Evolutionary conservation across 2,797 vertebrate species (phyloP).

Genomic region (Pipistrellus pygmaeus): DNA sequence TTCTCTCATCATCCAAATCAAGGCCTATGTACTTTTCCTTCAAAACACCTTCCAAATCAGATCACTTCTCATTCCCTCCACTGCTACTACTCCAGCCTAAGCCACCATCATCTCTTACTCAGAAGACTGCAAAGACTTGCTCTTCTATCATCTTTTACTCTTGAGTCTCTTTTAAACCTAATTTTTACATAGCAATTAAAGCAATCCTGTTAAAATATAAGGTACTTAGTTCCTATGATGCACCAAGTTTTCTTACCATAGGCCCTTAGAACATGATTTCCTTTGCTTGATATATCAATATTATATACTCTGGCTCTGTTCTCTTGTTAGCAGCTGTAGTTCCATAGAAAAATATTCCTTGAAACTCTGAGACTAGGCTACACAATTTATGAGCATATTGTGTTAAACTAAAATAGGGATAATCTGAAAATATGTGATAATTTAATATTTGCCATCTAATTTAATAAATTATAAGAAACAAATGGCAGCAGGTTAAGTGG

Average conservation of each 20-base stretch:
- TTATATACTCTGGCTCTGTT: not conserved
- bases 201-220: not conserved
- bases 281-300: conserved; percentile 1
- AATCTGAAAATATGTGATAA: not conserved
- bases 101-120: not conserved
- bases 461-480: not conserved
- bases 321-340: not conserved
- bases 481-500: no score
- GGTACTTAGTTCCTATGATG: not conserved
- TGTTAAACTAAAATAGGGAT: not conserved
- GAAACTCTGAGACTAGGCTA: not conserved
- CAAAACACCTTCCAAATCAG: not conserved
- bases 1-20: not conserved
- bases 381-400: not conserved
- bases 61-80: not conserved
- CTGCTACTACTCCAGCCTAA: not conserved
- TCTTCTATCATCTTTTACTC: not conserved
- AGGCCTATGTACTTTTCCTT: not conserved
- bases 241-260: not conserved
- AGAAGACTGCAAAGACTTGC: not conserved
- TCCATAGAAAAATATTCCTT: not conserved
- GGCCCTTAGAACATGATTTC: not conserved
- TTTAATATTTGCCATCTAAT: not conserved
- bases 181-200: not conserved
- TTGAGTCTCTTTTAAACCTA: not conserved